Conservation (phyloP, 2,797 vertebrate species). For the Sphaeramia orbicularis region DNA sequence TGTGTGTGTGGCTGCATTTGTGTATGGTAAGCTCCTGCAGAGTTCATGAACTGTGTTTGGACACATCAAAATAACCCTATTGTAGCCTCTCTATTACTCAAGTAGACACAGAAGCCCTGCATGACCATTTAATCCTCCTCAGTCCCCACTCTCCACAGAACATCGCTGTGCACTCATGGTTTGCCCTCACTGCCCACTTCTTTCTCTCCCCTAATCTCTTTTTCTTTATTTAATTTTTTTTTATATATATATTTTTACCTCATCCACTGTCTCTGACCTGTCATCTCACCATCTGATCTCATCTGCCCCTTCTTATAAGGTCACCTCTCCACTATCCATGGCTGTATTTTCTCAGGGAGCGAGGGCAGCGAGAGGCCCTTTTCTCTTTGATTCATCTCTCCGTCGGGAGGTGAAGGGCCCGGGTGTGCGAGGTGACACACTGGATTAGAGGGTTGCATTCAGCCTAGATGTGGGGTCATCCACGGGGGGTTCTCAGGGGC, state of each 20-base stretch:
- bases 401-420: conserved; percentile 68
- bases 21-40: conserved; percentile 2
- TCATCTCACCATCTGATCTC: conserved; percentile 77
- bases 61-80: conserved; percentile 52
- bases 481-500: conserved; percentile 50
- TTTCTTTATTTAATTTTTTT: conserved; percentile 7
- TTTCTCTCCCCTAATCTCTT: conserved; percentile 37
- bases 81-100: conserved; percentile 57
- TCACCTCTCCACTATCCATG: conserved; percentile 60
- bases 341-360: conserved; percentile 58
- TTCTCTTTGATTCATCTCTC: conserved; percentile 63
- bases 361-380: conserved; percentile 58
- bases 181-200: conserved; percentile 54
- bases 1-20: conserved; percentile 7
- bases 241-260: conserved; percentile 32
- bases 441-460: conserved; percentile 74
- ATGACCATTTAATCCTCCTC: conserved; percentile 71
- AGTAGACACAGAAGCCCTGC: conserved; percentile 33
- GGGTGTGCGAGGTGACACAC: conserved; percentile 72
- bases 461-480: conserved; percentile 66
- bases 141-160: conserved; percentile 46
- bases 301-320: conserved; percentile 78
- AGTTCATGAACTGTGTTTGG: conserved; percentile 39
- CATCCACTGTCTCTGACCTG: conserved; percentile 69
- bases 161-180: conserved; percentile 47